Conservation (phyloP, 1,140 invertebrate genomes). For the Penaeus chinensis region DNA sequence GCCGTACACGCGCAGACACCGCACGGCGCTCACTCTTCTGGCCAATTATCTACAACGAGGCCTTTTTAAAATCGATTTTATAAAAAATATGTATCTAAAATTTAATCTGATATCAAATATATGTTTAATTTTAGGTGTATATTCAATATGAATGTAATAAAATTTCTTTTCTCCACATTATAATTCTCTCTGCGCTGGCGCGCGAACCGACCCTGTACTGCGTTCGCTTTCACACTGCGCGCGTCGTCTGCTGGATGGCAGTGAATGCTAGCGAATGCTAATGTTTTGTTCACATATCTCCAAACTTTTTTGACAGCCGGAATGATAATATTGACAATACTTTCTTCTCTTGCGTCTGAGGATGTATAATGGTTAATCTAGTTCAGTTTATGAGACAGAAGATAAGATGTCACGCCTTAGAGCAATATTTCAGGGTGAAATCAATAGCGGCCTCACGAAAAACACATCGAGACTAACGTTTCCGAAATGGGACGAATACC, state of each 20-base stretch:
- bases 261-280: constrained; percentile 26
- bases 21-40: background rate
- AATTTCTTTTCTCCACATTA: constrained; percentile 14
- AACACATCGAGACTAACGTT: constrained; percentile 7
- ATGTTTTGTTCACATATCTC: constrained; percentile 40
- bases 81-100: too few species aligned
- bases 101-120: too few species aligned
- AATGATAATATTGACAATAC: background rate
- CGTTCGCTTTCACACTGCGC: constrained; percentile 57
- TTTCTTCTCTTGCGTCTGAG: background rate
- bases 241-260: constrained; percentile 56
- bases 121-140: too few species aligned
- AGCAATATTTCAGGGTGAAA: background rate
- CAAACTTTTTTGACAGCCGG: background rate
- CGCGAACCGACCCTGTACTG: constrained; percentile 52
- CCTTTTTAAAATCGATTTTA: too few species aligned
- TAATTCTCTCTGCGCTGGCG: constrained; percentile 43
- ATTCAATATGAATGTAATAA: background rate
- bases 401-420: background rate
- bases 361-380: too few species aligned
- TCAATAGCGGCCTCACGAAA: background rate
- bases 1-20: background rate
- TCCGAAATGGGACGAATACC: constrained; percentile 11
- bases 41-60: background rate
- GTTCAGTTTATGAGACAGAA: too few species aligned